Percentiles rank a stretch among this genome's conserved stretches.
These are phyloP conservation scores for Sapajus apella DNA, from an alignment of 2,113 vertebrate species.

Conservation along the genomic window DNA sequence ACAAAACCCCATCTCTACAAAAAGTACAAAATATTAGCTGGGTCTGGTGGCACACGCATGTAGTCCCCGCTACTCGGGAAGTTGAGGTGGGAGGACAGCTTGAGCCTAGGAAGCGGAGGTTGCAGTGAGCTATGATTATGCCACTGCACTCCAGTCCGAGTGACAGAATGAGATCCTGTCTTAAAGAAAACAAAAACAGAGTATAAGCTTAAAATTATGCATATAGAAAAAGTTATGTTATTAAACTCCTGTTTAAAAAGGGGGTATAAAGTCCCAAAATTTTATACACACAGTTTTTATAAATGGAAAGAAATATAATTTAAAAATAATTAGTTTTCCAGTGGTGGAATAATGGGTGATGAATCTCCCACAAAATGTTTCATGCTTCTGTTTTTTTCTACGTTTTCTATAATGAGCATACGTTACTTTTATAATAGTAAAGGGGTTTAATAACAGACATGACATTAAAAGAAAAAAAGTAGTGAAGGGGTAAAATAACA, in stretches of 20 bases:
- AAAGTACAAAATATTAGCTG: no score
- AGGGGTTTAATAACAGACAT: not conserved
- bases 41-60: no score
- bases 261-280: not conserved
- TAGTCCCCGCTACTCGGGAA: no score
- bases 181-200: not conserved
- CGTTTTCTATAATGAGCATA: not conserved
- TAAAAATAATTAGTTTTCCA: constrained; percentile 23
- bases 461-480: not conserved
- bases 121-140: no score
- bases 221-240: not conserved
- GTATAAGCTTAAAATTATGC: not conserved
- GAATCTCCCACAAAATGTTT: not conserved
- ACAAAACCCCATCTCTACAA: no score
- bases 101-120: no score
- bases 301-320: not conserved
- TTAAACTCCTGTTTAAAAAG: constrained; percentile 25
- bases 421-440: constrained; percentile 31
- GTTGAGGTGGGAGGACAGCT: no score
- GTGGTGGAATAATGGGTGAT: constrained; percentile 19
- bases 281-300: not conserved
- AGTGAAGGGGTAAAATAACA: constrained; percentile 2
- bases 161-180: no score
- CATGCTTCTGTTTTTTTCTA: not conserved
- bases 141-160: no score